phyloP scores from a whole-genome alignment of 1,140 invertebrate species.

The Lepidurus apus region DNA sequence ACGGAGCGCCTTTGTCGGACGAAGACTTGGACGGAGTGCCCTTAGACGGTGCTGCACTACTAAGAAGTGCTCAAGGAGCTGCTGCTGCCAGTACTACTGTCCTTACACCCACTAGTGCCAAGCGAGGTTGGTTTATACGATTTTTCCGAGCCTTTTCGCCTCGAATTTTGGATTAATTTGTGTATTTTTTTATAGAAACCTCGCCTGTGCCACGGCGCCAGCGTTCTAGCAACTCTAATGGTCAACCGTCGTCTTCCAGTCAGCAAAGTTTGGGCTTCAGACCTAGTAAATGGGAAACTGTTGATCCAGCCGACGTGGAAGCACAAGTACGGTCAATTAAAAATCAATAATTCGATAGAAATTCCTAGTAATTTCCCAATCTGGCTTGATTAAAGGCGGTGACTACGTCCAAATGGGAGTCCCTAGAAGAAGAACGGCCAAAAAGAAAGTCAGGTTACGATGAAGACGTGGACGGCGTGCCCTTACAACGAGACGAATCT shows the following conservation, averaged over 20 bases:
- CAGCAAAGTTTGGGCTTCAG: constrained; percentile 53
- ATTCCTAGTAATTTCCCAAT: constrained; percentile 15
- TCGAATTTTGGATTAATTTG: neutral
- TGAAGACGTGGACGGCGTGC: constrained; percentile 69
- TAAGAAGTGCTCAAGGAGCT: constrained; percentile 54
- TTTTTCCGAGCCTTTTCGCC: neutral
- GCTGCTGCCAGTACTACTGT: constrained; percentile 23
- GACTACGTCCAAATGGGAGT: constrained; percentile 41
- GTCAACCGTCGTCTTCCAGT: constrained; percentile 32
- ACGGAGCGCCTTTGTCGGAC: constrained; percentile 40
- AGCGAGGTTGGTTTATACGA: neutral
- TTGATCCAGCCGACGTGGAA: constrained; percentile 78
- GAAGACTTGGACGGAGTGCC: constrained; percentile 68
- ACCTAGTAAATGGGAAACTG: constrained; percentile 91
- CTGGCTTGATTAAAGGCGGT: constrained; percentile 42
- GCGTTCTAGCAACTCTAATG: neutral
- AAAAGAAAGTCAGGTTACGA: constrained; percentile 34
- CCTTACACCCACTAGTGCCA: neutral
- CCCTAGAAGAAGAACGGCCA: constrained; percentile 36
- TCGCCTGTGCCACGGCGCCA: neutral
- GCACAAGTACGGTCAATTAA: constrained; percentile 25
- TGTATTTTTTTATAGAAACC: neutral
- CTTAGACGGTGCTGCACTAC: constrained; percentile 71
- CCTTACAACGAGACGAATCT: constrained; percentile 50
- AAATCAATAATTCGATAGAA: too few species aligned